Percentiles rank a stretch among this genome's conserved stretches.
Evolutionary conservation across 2,113 vertebrate genomes (phyloP).

Genomic region (Spizaetus ornatus): DNA sequence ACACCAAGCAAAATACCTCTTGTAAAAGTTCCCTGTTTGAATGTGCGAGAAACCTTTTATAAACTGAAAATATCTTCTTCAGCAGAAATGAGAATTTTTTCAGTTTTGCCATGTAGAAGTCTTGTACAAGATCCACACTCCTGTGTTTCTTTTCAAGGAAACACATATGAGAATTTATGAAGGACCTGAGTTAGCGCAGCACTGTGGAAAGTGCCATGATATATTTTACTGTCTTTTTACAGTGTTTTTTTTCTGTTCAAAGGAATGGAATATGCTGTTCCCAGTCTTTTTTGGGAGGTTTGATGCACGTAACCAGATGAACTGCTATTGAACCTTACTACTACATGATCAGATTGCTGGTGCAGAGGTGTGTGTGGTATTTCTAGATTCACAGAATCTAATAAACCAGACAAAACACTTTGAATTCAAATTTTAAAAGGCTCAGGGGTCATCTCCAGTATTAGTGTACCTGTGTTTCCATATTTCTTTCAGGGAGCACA

Average conservation of each 20-base stretch:
- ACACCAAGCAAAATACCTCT: not conserved
- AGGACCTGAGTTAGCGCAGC: not conserved
- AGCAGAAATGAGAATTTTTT: not conserved
- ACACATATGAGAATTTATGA: not conserved
- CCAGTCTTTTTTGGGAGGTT: not conserved
- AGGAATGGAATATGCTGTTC: constrained; percentile 23
- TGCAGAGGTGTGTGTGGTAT: not conserved
- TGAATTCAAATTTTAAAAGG: not conserved
- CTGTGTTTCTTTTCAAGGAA: not conserved
- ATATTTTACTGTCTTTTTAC: not conserved
- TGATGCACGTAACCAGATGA: not conserved
- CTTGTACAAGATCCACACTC: not conserved
- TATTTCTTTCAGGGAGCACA: not conserved
- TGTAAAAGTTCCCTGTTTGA: not conserved
- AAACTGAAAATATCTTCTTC: constrained; percentile 1
- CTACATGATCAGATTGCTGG: not conserved
- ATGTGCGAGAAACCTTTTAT: not conserved
- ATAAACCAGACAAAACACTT: not conserved
- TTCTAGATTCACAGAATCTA: not conserved
- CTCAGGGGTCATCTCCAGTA: not conserved
- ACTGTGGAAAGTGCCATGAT: not conserved
- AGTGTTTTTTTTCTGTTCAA: not conserved
- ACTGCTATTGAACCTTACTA: constrained; percentile 10
- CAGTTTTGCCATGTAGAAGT: not conserved
- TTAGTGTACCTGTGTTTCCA: not conserved